Evolutionary conservation across 2,888 invertebrate genomes (phyloP).

Genomic region (Junonia oenone): DNA sequence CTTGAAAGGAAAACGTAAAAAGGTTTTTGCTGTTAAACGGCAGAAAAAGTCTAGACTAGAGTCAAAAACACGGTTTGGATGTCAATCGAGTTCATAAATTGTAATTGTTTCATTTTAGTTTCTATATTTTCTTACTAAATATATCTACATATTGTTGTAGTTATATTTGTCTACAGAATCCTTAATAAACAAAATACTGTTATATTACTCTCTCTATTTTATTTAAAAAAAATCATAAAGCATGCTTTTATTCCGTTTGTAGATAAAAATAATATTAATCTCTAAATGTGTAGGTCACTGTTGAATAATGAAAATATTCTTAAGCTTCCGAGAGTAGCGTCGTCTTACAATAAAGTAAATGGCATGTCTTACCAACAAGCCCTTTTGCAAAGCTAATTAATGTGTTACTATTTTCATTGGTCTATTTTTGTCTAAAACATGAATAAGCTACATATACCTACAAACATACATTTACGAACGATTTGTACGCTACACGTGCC

Average conservation of each 20-base stretch:
- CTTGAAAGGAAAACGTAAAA: constrained; percentile 48
- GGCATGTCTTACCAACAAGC: background rate
- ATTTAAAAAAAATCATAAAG: too few species aligned
- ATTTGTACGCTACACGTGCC: constrained; percentile 3
- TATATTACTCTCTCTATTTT: too few species aligned
- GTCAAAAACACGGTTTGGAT: constrained; percentile 9
- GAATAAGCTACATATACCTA: constrained; percentile 2
- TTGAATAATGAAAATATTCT: background rate
- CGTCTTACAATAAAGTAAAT: background rate
- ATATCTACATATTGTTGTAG: background rate
- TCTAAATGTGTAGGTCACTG: background rate
- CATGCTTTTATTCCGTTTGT: too few species aligned
- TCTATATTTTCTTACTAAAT: background rate
- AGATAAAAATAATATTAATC: background rate
- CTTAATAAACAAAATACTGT: too few species aligned
- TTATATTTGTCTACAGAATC: background rate
- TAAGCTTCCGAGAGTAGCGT: background rate
- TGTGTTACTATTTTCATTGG: background rate
- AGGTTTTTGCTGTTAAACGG: constrained; percentile 45
- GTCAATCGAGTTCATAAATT: constrained; percentile 1
- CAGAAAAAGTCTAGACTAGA: constrained; percentile 38
- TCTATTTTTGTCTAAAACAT: constrained; percentile 4
- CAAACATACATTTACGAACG: background rate
- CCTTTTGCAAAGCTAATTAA: background rate
- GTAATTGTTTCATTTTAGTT: background rate